Evolutionary conservation across 1,140 invertebrate species (phyloP), one percentile per base, ranked within the genome.

Genomic region (Orussus abietinus): DNA sequence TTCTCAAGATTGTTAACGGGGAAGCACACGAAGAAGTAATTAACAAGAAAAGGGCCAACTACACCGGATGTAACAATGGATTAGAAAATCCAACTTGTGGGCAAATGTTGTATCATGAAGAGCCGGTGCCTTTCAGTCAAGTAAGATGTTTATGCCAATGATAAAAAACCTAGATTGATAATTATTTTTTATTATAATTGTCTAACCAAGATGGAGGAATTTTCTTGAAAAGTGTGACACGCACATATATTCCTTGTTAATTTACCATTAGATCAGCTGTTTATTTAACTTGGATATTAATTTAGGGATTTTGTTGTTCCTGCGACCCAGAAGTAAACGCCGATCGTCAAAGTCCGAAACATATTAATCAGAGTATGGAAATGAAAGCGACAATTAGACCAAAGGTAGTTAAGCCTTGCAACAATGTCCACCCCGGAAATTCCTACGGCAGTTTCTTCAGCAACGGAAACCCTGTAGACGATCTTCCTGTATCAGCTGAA

Each of bases 291-390:
- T 21, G 1, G n/a, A n/a, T n/a, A n/a, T n/a, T n/a, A 22, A 28
- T 34, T 33, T 29, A 61, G 61, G 75, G 75, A 5, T 76, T 75
- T 51, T 77, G 74, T 49, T 76, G 74, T 50, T 72, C 72, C 21
- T 75, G 74, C 47, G 56, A 66, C 21, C 33, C 55, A n/a, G 33
- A 47, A 26, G 49, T 55, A 17, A 66, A 66, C 37, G 31, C 25
- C 25, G n/a, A n/a, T n/a, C n/a, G n/a, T n/a, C n/a, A n/a, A n/a
- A n/a, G n/a, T n/a, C n/a, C n/a, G n/a, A n/a, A n/a, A n/a, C n/a
- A n/a, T n/a, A n/a, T n/a, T n/a, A n/a, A n/a, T n/a, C n/a, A n/a
- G n/a, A n/a, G n/a, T n/a, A n/a, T n/a, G n/a, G n/a, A n/a, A n/a
- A n/a, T n/a, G n/a, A n/a, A n/a, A n/a, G n/a, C n/a, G n/a, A n/a